Conservation (phyloP, 2,797 vertebrate species). For the Nannoperca australis region DNA sequence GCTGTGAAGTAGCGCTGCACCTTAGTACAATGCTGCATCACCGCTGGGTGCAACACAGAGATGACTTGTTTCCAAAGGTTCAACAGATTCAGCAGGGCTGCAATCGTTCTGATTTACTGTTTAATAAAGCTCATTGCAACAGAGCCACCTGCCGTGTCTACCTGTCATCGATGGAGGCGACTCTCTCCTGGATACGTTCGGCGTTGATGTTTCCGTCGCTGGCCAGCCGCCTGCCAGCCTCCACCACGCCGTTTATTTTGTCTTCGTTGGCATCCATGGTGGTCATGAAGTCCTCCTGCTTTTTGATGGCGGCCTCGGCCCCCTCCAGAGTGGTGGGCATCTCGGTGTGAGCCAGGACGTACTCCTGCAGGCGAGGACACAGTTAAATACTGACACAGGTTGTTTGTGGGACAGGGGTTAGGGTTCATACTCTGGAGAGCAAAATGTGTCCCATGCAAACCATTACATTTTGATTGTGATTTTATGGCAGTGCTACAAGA, state of each 20-base stretch:
- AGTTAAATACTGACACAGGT: not conserved
- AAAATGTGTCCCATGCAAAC: not conserved
- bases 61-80: not conserved
- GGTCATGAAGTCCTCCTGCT: constrained; percentile 98
- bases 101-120: not conserved
- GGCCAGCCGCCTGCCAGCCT: constrained; percentile 91
- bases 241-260: constrained; percentile 94
- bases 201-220: constrained; percentile 92
- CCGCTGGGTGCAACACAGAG: no score
- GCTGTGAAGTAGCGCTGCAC: no score
- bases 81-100: not conserved
- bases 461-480: not conserved
- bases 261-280: constrained; percentile 97
- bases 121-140: not conserved
- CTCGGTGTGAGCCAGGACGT: constrained; percentile 94
- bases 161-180: constrained; percentile 93
- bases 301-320: constrained; percentile 94
- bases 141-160: constrained; percentile 49
- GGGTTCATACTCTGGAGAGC: not conserved
- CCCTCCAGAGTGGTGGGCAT: constrained; percentile 94
- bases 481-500: not conserved
- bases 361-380: constrained; percentile 84
- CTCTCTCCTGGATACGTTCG: constrained; percentile 88
- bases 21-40: no score
- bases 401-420: not conserved